A percentile compares a stretch with the other conserved stretches of the same genome.
Conservation (phyloP, 2,888 invertebrate species). For the Bruchidius siliquastri region DNA sequence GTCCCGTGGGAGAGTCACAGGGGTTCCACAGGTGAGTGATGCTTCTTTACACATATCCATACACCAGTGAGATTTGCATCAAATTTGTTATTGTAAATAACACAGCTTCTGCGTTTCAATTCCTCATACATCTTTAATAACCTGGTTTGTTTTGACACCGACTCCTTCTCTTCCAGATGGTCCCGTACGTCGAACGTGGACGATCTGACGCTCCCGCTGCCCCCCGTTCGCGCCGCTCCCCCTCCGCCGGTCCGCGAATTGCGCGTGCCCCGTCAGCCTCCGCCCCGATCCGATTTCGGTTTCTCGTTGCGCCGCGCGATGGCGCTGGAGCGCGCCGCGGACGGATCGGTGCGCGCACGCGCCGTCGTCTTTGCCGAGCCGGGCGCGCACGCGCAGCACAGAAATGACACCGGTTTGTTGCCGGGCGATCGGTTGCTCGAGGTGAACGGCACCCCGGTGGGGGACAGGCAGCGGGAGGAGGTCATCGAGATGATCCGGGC, state of each 20-base stretch:
- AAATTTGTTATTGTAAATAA: too few species aligned
- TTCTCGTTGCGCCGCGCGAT: conserved; percentile 87
- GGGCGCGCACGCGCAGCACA: conserved; percentile 64
- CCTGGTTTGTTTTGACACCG: too few species aligned
- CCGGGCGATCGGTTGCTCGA: conserved; percentile 93
- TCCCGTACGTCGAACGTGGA: conserved; percentile 73
- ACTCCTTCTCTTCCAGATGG: conserved; percentile 51
- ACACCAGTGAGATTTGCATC: too few species aligned
- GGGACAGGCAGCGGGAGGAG: conserved; percentile 80
- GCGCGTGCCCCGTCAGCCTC: conserved; percentile 72
- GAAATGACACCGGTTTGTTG: conserved; percentile 76
- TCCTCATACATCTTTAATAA: too few species aligned
- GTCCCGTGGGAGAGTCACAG: conserved; percentile 81
- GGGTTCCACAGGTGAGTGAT: conserved; percentile 58
- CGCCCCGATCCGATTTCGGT: conserved; percentile 87
- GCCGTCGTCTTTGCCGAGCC: conserved; percentile 90
- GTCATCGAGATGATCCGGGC: conserved; percentile 90
- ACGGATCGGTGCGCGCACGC: conserved; percentile 35
- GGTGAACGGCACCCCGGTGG: conserved; percentile 83
- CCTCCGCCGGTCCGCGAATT: conserved; percentile 71
- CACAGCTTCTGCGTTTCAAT: too few species aligned
- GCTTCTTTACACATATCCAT: too few species aligned
- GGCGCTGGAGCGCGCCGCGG: conserved; percentile 61
- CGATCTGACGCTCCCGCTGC: conserved; percentile 68
- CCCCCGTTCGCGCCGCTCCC: conserved; percentile 63